These are phyloP conservation scores for Dendrocincla tyrannina DNA, from an alignment of 2,797 vertebrate species.

Conservation along the genomic window DNA sequence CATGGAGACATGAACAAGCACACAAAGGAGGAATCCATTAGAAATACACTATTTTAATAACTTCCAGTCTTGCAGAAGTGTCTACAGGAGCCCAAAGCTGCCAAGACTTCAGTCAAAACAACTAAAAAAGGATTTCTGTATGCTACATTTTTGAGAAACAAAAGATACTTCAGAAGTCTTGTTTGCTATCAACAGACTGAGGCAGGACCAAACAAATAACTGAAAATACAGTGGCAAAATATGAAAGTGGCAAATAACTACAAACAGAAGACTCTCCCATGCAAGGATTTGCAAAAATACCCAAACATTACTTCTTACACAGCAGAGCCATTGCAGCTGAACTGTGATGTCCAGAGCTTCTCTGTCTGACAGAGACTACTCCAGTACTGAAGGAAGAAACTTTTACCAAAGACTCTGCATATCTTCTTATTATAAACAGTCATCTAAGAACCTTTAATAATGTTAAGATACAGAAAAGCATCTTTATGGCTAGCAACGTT, in stretches of 20 bases:
- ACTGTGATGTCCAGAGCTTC: neutral
- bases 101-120: neutral
- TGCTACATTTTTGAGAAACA: neutral
- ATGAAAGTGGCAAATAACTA: neutral
- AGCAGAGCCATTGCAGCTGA: neutral
- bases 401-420: neutral
- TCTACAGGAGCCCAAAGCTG: neutral
- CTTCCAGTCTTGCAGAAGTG: neutral
- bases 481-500: neutral
- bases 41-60: neutral
- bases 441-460: neutral
- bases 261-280: neutral
- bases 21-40: neutral
- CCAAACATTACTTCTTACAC: neutral
- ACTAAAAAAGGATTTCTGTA: neutral
- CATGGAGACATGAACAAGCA: neutral
- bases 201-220: neutral
- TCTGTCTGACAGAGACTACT: neutral
- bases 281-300: neutral
- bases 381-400: neutral
- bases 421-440: neutral
- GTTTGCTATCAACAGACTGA: neutral
- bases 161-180: neutral
- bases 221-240: neutral
- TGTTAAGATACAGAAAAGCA: neutral